Conservation (phyloP, 1,140 invertebrate species). For the Subanguina moxae region DNA sequence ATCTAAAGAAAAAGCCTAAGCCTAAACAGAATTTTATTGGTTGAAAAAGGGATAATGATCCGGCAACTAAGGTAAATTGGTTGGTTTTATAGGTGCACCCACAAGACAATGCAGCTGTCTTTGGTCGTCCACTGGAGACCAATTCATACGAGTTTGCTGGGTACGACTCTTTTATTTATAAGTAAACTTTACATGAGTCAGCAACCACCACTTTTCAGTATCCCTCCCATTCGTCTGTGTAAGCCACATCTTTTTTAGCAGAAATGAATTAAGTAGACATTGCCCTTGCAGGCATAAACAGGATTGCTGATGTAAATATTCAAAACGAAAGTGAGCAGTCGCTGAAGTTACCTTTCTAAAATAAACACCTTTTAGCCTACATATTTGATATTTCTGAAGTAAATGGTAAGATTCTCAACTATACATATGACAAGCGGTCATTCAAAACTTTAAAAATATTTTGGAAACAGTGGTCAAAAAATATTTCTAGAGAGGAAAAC, state of each 20-base stretch:
- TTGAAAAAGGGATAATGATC: too few relatives aligned
- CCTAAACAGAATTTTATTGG: too few relatives aligned
- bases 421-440: neutral
- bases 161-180: too few relatives aligned
- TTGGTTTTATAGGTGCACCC: slow-evolving; percentile 64
- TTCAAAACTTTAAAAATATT: neutral
- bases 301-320: slow-evolving; percentile 54
- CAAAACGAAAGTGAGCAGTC: slow-evolving; percentile 67
- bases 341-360: too few relatives aligned
- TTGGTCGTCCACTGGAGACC: neutral
- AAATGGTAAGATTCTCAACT: slow-evolving; percentile 60
- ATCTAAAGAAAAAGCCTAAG: too few relatives aligned
- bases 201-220: slow-evolving; percentile 17
- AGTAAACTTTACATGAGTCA: too few relatives aligned
- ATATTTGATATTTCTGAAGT: slow-evolving; percentile 77
- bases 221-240: slow-evolving; percentile 50
- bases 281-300: slow-evolving; percentile 19
- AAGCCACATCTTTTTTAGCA: slow-evolving; percentile 6
- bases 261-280: neutral
- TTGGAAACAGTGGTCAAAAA: too few relatives aligned
- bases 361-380: too few relatives aligned
- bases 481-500: too few relatives aligned
- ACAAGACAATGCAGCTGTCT: neutral
- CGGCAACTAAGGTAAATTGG: slow-evolving; percentile 64
- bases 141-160: neutral